phyloP scores from a whole-genome alignment of 2,797 vertebrate species.

The Lacerta agilis region DNA sequence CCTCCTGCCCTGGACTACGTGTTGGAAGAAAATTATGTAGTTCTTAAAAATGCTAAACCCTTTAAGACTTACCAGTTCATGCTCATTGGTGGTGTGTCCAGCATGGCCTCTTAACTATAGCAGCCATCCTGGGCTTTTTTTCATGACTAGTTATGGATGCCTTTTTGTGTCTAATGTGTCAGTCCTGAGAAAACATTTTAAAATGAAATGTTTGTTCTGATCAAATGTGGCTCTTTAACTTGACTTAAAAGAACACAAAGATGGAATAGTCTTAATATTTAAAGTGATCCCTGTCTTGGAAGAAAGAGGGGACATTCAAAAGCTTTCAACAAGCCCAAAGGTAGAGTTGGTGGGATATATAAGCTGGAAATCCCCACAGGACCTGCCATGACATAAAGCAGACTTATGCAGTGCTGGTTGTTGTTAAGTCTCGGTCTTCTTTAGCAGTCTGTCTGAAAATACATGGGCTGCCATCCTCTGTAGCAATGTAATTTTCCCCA shows the following conservation, averaged over 20 bases:
- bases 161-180: background rate
- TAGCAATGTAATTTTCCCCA: background rate
- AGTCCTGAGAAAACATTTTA: background rate
- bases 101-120: background rate
- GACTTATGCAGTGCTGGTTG: too few species aligned
- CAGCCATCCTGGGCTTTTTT: background rate
- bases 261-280: background rate
- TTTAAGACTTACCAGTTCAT: background rate
- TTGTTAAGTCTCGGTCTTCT: background rate
- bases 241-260: background rate
- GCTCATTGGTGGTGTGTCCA: background rate
- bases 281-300: background rate
- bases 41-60: background rate
- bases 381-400: too few species aligned
- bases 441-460: background rate
- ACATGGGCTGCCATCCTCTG: background rate
- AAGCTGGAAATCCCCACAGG: background rate
- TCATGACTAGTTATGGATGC: background rate
- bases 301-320: background rate
- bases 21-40: background rate
- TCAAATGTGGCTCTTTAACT: background rate
- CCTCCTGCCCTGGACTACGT: too few species aligned
- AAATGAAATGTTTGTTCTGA: background rate
- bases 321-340: background rate
- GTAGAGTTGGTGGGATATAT: background rate